These are phyloP conservation scores for Mythimna albipuncta DNA, from an alignment of 2,888 invertebrate genomes.

Conservation along the genomic window DNA sequence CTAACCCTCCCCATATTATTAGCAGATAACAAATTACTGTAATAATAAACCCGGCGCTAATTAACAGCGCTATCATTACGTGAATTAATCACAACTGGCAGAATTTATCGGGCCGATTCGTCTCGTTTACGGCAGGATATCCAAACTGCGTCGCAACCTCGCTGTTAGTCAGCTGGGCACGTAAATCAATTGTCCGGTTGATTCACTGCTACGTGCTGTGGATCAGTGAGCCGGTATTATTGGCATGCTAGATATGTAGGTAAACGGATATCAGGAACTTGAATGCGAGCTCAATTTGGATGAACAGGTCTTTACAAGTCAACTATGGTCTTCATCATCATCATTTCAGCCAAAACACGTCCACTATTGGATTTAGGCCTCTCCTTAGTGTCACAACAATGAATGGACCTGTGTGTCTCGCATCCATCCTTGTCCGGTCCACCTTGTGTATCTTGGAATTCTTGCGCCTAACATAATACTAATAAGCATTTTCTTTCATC, in stretches of 20 bases:
- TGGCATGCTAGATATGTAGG: slow-evolving; percentile 9
- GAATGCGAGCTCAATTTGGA: too few relatives aligned
- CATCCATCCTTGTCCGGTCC: too few relatives aligned
- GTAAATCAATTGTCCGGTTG: slow-evolving; percentile 61
- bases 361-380: too few relatives aligned
- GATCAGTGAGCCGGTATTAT: slow-evolving; percentile 29
- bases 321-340: too few relatives aligned
- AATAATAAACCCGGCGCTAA: slow-evolving; percentile 41
- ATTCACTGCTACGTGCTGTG: slow-evolving; percentile 43
- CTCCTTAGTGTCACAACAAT: too few relatives aligned
- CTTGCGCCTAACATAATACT: background rate
- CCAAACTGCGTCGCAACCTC: slow-evolving; percentile 32
- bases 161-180: slow-evolving; percentile 35
- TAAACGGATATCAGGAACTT: background rate
- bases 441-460: too few relatives aligned
- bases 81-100: slow-evolving; percentile 48
- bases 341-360: too few relatives aligned
- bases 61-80: slow-evolving; percentile 48
- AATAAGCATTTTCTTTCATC: background rate
- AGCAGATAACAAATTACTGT: slow-evolving; percentile 29
- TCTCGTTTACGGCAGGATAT: slow-evolving; percentile 43
- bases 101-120: slow-evolving; percentile 51
- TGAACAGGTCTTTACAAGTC: too few relatives aligned
- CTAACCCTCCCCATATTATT: background rate
- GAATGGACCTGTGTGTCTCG: too few relatives aligned